These are phyloP conservation scores for Agrotis exclamationis DNA, from an alignment of 2,888 invertebrate species.

Conservation along the genomic window DNA sequence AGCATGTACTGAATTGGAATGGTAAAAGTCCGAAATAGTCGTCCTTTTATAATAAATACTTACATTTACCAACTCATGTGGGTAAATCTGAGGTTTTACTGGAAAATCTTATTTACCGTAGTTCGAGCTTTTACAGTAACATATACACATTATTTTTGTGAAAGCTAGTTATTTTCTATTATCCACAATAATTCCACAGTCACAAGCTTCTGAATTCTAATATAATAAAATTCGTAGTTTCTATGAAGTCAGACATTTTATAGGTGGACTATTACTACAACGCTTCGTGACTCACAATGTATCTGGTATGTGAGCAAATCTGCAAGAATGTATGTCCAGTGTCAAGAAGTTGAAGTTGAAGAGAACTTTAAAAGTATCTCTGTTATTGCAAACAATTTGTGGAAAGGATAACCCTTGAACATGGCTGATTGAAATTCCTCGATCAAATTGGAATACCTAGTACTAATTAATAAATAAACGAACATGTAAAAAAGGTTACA, in stretches of 20 bases:
- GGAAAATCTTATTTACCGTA: no score
- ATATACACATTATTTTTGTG: no score
- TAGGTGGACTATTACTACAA: slow-evolving; percentile 17
- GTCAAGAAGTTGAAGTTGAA: slow-evolving; percentile 10
- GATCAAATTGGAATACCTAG: background rate
- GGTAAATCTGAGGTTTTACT: no score
- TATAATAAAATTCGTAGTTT: background rate
- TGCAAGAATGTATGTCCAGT: slow-evolving; percentile 22
- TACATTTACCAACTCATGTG: no score
- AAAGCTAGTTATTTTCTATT: no score
- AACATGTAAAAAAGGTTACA: background rate
- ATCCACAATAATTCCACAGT: no score
- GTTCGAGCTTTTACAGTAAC: no score
- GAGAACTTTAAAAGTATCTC: slow-evolving; percentile 24
- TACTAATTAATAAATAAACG: slow-evolving; percentile 14
- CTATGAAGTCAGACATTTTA: slow-evolving; percentile 18
- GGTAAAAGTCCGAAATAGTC: no score
- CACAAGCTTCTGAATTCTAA: no score
- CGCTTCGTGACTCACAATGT: background rate
- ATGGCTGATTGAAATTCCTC: slow-evolving; percentile 30
- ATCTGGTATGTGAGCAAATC: slow-evolving; percentile 16
- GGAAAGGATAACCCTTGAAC: slow-evolving; percentile 11
- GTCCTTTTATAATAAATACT: no score
- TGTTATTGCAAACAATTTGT: slow-evolving; percentile 28
- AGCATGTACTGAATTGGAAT: no score